A percentile compares a stretch with the other conserved stretches of the same genome.
Conservation (phyloP, 2,797 vertebrate genomes). For the Phrynocephalus vlangalii region DNA sequence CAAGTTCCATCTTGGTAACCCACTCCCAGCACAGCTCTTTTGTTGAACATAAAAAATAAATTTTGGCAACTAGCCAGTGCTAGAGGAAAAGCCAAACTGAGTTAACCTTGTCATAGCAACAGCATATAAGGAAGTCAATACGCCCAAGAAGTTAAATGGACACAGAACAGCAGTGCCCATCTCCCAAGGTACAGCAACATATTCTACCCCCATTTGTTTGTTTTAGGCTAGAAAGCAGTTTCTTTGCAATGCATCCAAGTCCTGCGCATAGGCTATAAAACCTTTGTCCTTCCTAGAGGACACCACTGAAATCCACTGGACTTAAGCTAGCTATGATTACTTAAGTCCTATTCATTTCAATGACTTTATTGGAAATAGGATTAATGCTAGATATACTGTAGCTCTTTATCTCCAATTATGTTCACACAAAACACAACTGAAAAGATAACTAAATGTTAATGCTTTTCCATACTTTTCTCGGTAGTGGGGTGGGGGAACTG, state of each 20-base stretch:
- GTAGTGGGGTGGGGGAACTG: background rate
- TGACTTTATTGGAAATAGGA: no score
- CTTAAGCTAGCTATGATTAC: background rate
- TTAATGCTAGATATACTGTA: background rate
- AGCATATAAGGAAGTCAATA: constrained; percentile 33
- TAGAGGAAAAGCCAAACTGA: constrained; percentile 12
- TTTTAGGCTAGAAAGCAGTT: background rate
- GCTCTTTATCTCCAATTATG: background rate
- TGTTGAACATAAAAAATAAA: background rate
- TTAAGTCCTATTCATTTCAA: background rate
- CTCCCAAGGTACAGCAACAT: background rate
- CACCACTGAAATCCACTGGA: background rate
- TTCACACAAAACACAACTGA: background rate
- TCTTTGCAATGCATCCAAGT: background rate
- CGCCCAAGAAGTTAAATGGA: constrained; percentile 31
- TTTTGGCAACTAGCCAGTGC: background rate
- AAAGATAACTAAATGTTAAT: background rate
- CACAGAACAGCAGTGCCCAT: constrained; percentile 3
- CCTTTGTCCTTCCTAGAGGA: background rate
- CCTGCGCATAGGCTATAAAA: background rate
- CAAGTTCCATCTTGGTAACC: rapidly evolving
- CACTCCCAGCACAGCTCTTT: background rate
- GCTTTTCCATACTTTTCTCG: background rate
- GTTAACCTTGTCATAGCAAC: constrained; percentile 34
- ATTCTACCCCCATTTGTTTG: background rate